A percentile compares a stretch with the other conserved stretches of the same genome.
These are phyloP conservation scores for Medauroidea extradentata DNA, from an alignment of 1,140 invertebrate species.

Conservation along the genomic window DNA sequence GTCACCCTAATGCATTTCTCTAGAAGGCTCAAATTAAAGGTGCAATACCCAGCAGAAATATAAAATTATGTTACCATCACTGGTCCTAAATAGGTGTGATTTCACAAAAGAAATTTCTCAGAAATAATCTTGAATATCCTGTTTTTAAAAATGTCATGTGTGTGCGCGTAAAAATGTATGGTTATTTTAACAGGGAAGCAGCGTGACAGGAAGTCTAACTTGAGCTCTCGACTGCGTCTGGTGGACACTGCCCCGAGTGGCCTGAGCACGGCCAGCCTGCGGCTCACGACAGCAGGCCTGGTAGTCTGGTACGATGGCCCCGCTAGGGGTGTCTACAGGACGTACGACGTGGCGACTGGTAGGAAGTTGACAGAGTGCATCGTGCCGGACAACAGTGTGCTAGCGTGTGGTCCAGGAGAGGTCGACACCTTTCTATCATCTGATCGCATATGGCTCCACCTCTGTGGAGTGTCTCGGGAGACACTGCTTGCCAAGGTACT, in stretches of 20 bases:
- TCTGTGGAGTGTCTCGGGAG: not conserved
- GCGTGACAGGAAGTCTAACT: no score
- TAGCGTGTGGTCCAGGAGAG: not conserved
- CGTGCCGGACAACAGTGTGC: not conserved
- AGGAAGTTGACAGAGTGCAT: not conserved
- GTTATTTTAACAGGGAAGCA: no score
- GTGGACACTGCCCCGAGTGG: not conserved
- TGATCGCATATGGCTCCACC: not conserved
- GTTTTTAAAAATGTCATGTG: no score
- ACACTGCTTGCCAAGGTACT: conserved; percentile 7
- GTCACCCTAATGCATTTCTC: no score
- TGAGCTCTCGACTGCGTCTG: not conserved
- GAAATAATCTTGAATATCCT: no score
- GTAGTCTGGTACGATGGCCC: not conserved
- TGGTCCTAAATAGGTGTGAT: no score
- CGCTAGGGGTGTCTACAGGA: not conserved
- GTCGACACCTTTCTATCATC: conserved; percentile 4
- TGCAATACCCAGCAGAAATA: no score
- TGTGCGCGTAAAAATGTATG: no score
- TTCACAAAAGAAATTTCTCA: no score
- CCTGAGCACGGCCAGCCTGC: not conserved
- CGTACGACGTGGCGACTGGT: not conserved
- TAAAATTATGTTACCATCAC: no score
- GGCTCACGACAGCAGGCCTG: not conserved
- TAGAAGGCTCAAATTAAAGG: no score